Base-by-base conservation (phyloP, 2,113 vertebrate genomes). In the Aegithalos caudatus region DNA sequence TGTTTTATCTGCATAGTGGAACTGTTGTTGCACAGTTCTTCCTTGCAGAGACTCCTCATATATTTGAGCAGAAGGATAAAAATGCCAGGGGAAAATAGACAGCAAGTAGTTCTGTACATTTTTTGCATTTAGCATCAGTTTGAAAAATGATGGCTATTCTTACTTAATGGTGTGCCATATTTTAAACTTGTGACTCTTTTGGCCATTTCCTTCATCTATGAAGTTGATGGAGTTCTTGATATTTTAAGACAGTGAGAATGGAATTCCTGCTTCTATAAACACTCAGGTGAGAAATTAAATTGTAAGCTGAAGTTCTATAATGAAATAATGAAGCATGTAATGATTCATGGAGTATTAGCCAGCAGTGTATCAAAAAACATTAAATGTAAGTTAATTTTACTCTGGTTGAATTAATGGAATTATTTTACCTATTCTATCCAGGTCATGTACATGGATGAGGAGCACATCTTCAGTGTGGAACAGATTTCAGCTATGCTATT, bases 401-500 rank as follows among this genome's bases (percentile, higher is more conserved):
- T 88, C 5, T 5, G 4, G 7, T 24, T 94, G 33, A 88, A 42
- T 14, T 47, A 58, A 87, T 65, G 7, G 14, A 69, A 50, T 87
- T 73, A 38, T 50, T 83, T 91, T 50, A 37, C 50, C 29, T 53
- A 1, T 81, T 79, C 29, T 79, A 11, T 90, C 7, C 80, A 99
- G 98, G 98, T 98, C 37, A 98, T 98, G 97, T 98, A 98, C 96
- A 97, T 99, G 97, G 98, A 98, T 72, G 97, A 98, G 61, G 98
- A 98, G 24, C 98, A 98, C 66, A 94, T 97, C 12, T 99, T 99
- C 60, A 98, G 97, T 48, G 98, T 98, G 72, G 98, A 98, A 53
- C 98, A 98, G 95, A 97, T 98, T 86, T 98, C 97, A 56, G 98
- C 98, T 54, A 98, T 98, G 98, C 77, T 99, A 42, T n/a, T 98